Percentiles rank a stretch among this genome's conserved stretches.
Conservation (phyloP, 2,113 vertebrate genomes). For the Cygnus buccinator region DNA sequence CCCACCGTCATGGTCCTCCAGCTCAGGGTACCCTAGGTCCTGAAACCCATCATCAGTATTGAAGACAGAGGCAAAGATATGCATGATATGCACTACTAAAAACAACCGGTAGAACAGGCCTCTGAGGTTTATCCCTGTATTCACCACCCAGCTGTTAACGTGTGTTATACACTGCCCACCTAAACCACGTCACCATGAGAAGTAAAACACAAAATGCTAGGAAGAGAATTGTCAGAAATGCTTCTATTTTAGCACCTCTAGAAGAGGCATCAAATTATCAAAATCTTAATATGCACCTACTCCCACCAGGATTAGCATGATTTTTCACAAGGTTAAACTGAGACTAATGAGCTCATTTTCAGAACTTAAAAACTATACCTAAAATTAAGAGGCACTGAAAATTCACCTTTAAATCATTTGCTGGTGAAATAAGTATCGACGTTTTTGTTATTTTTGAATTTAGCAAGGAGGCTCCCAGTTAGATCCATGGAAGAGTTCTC, state of each 20-base stretch:
- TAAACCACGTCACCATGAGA: background rate
- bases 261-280: background rate
- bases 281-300: background rate
- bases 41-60: too few species aligned
- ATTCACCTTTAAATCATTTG: background rate
- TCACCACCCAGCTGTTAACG: background rate
- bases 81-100: background rate
- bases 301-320: background rate
- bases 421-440: background rate
- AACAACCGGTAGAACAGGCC: background rate
- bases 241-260: background rate
- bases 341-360: background rate
- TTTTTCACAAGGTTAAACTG: background rate
- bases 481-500: background rate
- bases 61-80: too few species aligned
- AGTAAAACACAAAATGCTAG: background rate
- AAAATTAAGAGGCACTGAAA: background rate
- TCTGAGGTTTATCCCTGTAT: background rate
- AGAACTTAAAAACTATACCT: background rate
- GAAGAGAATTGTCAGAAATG: background rate
- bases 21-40: too few species aligned
- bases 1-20: too few species aligned
- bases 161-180: background rate
- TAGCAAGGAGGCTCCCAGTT: fast-evolving
- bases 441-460: background rate